Conservation (phyloP, 2,888 invertebrate genomes). For the Cantharis nigra region DNA sequence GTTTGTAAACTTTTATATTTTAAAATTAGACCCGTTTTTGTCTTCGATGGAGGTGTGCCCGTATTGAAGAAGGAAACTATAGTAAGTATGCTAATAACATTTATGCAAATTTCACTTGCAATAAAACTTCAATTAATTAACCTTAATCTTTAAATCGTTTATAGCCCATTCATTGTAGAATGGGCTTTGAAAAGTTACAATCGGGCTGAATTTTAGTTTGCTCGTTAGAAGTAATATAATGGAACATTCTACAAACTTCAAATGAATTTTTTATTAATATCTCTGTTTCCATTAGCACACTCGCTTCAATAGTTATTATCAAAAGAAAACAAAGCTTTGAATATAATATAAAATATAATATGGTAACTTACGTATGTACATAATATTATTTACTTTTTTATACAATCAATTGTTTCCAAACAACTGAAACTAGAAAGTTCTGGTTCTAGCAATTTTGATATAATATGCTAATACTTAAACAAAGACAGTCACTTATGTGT, state of each 20-base stretch:
- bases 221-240: not conserved
- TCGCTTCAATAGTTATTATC: too few species aligned
- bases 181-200: not conserved
- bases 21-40: slow-evolving; percentile 94
- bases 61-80: slow-evolving; percentile 89
- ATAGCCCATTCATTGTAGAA: too few species aligned
- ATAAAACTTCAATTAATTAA: not conserved
- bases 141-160: not conserved
- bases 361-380: too few species aligned
- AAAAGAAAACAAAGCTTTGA: too few species aligned
- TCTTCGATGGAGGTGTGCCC: slow-evolving; percentile 97
- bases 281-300: too few species aligned
- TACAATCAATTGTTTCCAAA: too few species aligned
- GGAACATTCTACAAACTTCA: not conserved
- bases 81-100: slow-evolving; percentile 63
- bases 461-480: too few species aligned
- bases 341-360: too few species aligned
- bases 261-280: not conserved
- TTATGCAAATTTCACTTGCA: not conserved
- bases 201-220: not conserved
- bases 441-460: too few species aligned
- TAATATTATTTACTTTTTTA: too few species aligned
- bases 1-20: slow-evolving; percentile 95
- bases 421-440: too few species aligned
- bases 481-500: too few species aligned